These are phyloP conservation scores for Seriola dumerili DNA, from an alignment of 2,113 vertebrate genomes.

Conservation along the genomic window DNA sequence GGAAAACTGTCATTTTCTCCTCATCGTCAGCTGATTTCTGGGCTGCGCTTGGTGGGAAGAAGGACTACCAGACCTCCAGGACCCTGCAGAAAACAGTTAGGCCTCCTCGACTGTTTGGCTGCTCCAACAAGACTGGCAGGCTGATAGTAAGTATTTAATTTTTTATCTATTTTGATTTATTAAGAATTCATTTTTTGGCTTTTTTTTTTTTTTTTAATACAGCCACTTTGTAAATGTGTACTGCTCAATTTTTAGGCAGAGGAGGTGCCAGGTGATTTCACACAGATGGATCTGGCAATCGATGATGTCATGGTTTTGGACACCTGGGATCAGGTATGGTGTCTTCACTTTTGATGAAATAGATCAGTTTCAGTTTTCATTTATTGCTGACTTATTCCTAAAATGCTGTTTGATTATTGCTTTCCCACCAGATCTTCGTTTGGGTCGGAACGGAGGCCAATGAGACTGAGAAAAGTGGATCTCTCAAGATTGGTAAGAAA, in stretches of 20 bases:
- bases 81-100: constrained; percentile 64
- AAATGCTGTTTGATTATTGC: not conserved
- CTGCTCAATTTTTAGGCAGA: constrained; percentile 72
- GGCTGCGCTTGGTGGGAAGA: constrained; percentile 82
- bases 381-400: not conserved
- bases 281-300: constrained; percentile 81
- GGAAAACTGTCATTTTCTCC: not conserved
- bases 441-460: constrained; percentile 85
- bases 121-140: constrained; percentile 85
- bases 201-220: not conserved
- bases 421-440: constrained; percentile 73
- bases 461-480: constrained; percentile 74
- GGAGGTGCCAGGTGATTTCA: constrained; percentile 81
- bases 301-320: constrained; percentile 88
- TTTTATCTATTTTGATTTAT: not conserved
- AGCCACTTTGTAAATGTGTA: not conserved
- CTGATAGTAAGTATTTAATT: constrained; percentile 76
- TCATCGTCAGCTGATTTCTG: constrained; percentile 78
- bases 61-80: constrained; percentile 81
- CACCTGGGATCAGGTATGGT: constrained; percentile 75
- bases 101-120: constrained; percentile 81
- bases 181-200: not conserved
- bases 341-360: not conserved
- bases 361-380: not conserved
- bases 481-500: constrained; percentile 75